Conservation (phyloP, 1,140 invertebrate species). For the Anastrepha obliqua region DNA sequence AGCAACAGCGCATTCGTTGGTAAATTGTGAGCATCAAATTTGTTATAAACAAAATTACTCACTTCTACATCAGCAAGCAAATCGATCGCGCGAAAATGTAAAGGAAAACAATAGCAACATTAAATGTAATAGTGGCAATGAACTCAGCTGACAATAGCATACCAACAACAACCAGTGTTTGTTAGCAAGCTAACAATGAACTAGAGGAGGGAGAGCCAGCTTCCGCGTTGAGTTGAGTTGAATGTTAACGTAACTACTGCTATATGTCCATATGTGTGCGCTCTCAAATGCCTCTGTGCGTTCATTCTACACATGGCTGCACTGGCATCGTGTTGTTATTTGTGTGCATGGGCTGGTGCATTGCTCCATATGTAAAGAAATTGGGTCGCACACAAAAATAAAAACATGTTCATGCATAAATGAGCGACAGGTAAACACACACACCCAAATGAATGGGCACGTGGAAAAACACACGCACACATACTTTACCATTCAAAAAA, state of each 20-base stretch:
- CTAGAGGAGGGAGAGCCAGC: neutral
- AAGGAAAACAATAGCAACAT: neutral
- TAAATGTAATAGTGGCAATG: neutral
- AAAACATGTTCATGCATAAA: conserved; percentile 25
- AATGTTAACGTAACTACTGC: neutral
- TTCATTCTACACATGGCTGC: neutral
- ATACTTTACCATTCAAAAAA: too few relatives aligned
- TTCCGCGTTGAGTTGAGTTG: too few relatives aligned
- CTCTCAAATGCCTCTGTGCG: too few relatives aligned
- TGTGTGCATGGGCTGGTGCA: neutral
- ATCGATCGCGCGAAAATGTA: neutral
- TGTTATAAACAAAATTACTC: neutral
- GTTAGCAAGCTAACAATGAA: neutral
- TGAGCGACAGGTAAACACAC: neutral
- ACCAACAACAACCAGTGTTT: neutral
- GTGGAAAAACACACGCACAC: neutral
- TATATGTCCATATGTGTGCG: neutral
- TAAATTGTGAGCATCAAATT: neutral
- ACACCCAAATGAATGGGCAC: neutral
- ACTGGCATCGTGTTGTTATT: neutral
- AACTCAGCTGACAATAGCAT: neutral
- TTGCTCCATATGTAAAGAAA: neutral
- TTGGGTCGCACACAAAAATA: neutral
- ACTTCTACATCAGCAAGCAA: neutral
- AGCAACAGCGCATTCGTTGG: neutral